These are phyloP conservation scores for Hydrozoanthus tunicans DNA, from an alignment of 64 coral and sea anemone species.

Conservation along the genomic window DNA sequence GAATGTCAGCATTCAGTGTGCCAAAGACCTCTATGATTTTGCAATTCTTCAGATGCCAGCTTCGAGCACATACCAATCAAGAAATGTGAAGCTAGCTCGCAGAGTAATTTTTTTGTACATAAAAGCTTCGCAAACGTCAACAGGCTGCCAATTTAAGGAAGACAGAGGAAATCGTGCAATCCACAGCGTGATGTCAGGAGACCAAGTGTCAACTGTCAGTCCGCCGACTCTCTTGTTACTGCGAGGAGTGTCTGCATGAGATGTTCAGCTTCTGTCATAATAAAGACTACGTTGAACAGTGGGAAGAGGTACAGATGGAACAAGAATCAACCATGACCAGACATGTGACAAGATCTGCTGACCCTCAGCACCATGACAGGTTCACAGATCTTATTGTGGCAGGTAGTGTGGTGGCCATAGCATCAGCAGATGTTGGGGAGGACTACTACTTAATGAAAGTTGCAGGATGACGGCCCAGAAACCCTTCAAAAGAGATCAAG, in stretches of 20 bases:
- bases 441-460: slow-evolving; percentile 52
- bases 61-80: not conserved
- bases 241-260: not conserved
- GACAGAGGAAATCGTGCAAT: not conserved
- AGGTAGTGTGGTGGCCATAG: not conserved
- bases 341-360: not conserved
- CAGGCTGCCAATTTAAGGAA: not conserved
- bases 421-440: slow-evolving; percentile 42
- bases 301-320: not conserved
- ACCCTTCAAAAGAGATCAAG: not conserved
- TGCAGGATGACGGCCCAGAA: slow-evolving; percentile 38
- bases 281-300: not conserved
- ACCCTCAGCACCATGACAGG: not conserved
- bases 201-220: not conserved
- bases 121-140: too few species aligned
- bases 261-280: not conserved
- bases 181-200: slow-evolving; percentile 7
- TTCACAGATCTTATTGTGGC: not conserved
- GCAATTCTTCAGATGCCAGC: not conserved
- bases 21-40: slow-evolving; percentile 1
- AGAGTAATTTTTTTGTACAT: slow-evolving; percentile 6
- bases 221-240: not conserved
- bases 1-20: not conserved
- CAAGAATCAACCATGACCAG: not conserved
- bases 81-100: not conserved